These are phyloP conservation scores for Cetonia aurata DNA, from an alignment of 2,888 invertebrate species.

Conservation along the genomic window DNA sequence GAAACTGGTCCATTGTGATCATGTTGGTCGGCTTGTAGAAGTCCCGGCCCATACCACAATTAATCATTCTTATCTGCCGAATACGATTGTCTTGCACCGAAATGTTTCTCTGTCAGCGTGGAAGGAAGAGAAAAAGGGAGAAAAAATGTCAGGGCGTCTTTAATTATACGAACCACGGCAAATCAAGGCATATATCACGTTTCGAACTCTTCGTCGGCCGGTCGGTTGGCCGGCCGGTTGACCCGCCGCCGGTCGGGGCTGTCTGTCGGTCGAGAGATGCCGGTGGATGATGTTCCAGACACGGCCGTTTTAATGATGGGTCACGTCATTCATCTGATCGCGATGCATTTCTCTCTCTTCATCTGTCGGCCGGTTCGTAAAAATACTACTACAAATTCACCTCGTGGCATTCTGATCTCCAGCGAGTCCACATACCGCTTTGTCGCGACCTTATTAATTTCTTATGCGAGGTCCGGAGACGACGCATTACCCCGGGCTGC, in stretches of 20 bases:
- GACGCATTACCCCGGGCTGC: conserved; percentile 48
- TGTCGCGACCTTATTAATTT: conserved; percentile 55
- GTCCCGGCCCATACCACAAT: conserved; percentile 56
- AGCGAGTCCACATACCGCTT: conserved; percentile 61
- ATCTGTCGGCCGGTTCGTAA: conserved; percentile 58
- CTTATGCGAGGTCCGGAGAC: conserved; percentile 43
- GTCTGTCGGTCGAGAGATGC: conserved; percentile 24
- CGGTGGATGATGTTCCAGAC: conserved; percentile 51
- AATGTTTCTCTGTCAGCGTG: conserved; percentile 30
- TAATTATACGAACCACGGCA: conserved; percentile 44
- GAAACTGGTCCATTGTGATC: conserved; percentile 63
- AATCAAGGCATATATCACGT: conserved; percentile 54
- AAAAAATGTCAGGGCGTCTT: conserved; percentile 40
- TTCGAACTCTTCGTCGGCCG: conserved; percentile 25
- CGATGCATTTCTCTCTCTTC: conserved; percentile 48
- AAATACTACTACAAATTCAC: conserved; percentile 61
- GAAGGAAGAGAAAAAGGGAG: conserved; percentile 45
- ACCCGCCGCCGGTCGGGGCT: conserved; percentile 22
- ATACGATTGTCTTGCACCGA: conserved; percentile 54
- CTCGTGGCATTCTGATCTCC: conserved; percentile 63
- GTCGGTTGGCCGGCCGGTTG: conserved; percentile 11
- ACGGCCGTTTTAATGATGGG: conserved; percentile 65
- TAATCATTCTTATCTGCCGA: conserved; percentile 64
- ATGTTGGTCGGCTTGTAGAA: conserved; percentile 60
- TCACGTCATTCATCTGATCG: conserved; percentile 67